Evolutionary conservation across 1,140 invertebrate species (phyloP).

Genomic region (Meloidogyne floridensis): DNA sequence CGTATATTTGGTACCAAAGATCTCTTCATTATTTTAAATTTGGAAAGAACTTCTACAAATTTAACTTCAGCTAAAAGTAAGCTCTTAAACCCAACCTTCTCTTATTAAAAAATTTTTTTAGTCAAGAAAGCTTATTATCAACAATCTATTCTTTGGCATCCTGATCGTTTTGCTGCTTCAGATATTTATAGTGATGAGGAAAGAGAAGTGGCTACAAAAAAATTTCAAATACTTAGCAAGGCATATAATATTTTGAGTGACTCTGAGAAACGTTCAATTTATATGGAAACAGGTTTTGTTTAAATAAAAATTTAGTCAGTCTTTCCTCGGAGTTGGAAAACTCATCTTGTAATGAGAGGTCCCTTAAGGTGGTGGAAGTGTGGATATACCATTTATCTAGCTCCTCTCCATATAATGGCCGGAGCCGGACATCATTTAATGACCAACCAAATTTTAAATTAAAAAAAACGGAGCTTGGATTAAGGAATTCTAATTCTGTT

Average conservation of each 20-base stretch:
- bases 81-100: constrained; percentile 37
- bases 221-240: constrained; percentile 34
- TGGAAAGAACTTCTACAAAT: constrained; percentile 58
- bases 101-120: constrained; percentile 68
- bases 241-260: constrained; percentile 97
- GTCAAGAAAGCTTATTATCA: constrained; percentile 89
- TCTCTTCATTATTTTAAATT: constrained; percentile 66
- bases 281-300: constrained; percentile 81
- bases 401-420: too few species aligned
- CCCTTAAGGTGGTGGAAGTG: too few species aligned
- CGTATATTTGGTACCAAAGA: constrained; percentile 64
- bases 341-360: too few species aligned
- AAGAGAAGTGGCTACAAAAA: constrained; percentile 39
- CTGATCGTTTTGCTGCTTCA: constrained; percentile 79
- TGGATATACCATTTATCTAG: too few species aligned
- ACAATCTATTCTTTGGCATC: constrained; percentile 83
- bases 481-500: too few species aligned
- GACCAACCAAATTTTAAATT: too few species aligned
- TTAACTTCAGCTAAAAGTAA: constrained; percentile 55
- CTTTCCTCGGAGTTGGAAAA: too few species aligned
- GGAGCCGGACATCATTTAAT: too few species aligned
- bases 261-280: constrained; percentile 74
- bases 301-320: not conserved
- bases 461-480: too few species aligned
- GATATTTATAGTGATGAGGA: constrained; percentile 71